Evolutionary conservation across 2,797 vertebrate species (phyloP).

Genomic region (Coregonus ussuriensis): DNA sequence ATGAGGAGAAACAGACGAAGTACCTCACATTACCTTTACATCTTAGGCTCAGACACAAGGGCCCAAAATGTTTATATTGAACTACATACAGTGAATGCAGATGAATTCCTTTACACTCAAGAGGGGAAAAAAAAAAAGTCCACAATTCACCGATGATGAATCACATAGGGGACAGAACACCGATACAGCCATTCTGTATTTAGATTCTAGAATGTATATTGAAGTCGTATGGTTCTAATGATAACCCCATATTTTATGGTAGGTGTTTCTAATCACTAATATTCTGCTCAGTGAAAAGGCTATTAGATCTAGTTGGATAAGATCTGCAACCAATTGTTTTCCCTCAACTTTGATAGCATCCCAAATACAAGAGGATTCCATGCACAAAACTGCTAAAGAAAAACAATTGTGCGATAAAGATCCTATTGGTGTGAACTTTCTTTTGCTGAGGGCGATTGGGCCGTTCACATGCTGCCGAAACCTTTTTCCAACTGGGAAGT

Average conservation of each 20-base stretch:
- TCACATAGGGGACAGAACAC: background rate
- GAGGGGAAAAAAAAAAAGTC: too few relatives aligned
- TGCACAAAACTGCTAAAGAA: constrained; percentile 24
- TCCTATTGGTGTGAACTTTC: background rate
- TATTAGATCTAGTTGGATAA: background rate
- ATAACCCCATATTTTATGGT: too few relatives aligned
- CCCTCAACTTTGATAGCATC: constrained; percentile 11
- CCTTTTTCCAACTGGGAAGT: too few relatives aligned
- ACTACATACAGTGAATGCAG: constrained; percentile 22
- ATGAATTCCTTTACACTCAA: constrained; percentile 8
- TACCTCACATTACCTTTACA: constrained; percentile 30
- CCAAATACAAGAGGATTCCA: constrained; percentile 14
- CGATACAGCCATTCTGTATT: constrained; percentile 29
- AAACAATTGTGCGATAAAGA: background rate
- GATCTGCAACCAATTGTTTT: constrained; percentile 1
- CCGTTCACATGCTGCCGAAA: background rate
- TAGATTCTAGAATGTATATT: constrained; percentile 43
- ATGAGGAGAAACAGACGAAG: constrained; percentile 22
- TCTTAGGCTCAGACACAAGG: constrained; percentile 18
- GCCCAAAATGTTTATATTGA: constrained; percentile 22
- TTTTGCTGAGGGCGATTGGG: constrained; percentile 55
- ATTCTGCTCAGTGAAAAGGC: background rate
- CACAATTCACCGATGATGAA: constrained; percentile 4
- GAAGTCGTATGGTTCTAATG: constrained; percentile 26
- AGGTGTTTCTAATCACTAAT: background rate